A percentile compares a stretch with the other conserved stretches of the same genome.
Conservation (phyloP, 2,113 vertebrate genomes). For the Irena cyanogastra region DNA sequence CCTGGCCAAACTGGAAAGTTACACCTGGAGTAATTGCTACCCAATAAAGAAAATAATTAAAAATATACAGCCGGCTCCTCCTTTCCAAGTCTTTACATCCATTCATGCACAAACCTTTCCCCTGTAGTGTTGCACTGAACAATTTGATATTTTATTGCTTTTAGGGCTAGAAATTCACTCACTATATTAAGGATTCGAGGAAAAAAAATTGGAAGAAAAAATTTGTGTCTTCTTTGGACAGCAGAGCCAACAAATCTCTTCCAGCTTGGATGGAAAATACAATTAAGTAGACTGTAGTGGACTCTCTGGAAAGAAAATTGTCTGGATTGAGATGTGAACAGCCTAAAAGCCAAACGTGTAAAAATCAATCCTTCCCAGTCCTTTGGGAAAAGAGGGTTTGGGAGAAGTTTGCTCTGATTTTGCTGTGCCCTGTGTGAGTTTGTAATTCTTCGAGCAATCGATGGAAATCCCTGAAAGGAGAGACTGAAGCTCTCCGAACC, state of each 20-base stretch:
- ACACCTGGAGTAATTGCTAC: not conserved
- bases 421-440: not conserved
- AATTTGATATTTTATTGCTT: slow-evolving; percentile 34
- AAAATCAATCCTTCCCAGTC: slow-evolving; percentile 67
- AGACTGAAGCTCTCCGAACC: slow-evolving; percentile 49
- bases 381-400: slow-evolving; percentile 29
- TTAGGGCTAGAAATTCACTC: slow-evolving; percentile 26
- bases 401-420: slow-evolving; percentile 63
- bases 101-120: not conserved
- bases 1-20: not conserved
- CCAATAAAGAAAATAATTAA: not conserved
- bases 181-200: not conserved
- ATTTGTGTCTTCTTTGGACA: slow-evolving; percentile 48
- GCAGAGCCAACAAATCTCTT: slow-evolving; percentile 67
- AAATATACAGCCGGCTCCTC: not conserved
- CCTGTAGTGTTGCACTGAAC: not conserved
- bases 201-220: slow-evolving; percentile 22
- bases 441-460: slow-evolving; percentile 57
- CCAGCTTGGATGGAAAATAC: slow-evolving; percentile 66
- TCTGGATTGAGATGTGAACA: slow-evolving; percentile 70
- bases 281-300: slow-evolving; percentile 68
- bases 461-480: slow-evolving; percentile 62
- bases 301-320: slow-evolving; percentile 64
- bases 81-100: slow-evolving; percentile 15
- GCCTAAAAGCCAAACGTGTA: slow-evolving; percentile 40